These are phyloP conservation scores for Oncorhynchus gorbuscha DNA, from an alignment of 2,113 vertebrate genomes.

Conservation along the genomic window DNA sequence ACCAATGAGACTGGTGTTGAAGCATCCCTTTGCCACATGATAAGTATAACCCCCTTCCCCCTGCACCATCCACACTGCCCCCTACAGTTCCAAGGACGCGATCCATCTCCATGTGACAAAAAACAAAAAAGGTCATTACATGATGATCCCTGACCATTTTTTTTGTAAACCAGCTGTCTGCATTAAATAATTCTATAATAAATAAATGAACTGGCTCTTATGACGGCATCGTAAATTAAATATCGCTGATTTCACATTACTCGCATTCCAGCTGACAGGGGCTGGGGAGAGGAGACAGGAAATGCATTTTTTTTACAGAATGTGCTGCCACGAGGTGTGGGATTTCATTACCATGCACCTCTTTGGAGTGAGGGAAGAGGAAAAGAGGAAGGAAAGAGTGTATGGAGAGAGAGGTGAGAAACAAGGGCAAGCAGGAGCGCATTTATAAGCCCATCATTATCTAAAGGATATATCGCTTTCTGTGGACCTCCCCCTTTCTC, in stretches of 20 bases:
- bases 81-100: conserved; percentile 8
- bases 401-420: background rate
- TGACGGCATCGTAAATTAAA: conserved; percentile 65
- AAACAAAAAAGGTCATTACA: conserved; percentile 54
- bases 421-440: background rate
- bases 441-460: background rate
- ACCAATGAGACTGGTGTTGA: background rate
- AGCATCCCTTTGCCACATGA: background rate
- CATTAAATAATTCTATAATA: conserved; percentile 66
- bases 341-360: conserved; percentile 48
- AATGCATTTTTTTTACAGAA: conserved; percentile 64
- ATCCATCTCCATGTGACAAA: conserved; percentile 35
- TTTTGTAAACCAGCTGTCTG: conserved; percentile 73
- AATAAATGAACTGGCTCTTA: conserved; percentile 60
- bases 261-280: conserved; percentile 47
- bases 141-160: conserved; percentile 67
- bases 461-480: background rate
- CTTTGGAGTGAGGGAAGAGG: background rate
- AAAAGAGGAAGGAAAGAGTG: background rate
- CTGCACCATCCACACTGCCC: background rate
- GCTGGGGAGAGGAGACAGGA: conserved; percentile 37
- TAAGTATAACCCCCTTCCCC: conserved; percentile 5
- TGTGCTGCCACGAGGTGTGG: conserved; percentile 39
- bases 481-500: too few relatives aligned
- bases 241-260: conserved; percentile 65